Base-by-base conservation (phyloP, 2,113 vertebrate genomes). In the Oreochromis spilurus region DNA sequence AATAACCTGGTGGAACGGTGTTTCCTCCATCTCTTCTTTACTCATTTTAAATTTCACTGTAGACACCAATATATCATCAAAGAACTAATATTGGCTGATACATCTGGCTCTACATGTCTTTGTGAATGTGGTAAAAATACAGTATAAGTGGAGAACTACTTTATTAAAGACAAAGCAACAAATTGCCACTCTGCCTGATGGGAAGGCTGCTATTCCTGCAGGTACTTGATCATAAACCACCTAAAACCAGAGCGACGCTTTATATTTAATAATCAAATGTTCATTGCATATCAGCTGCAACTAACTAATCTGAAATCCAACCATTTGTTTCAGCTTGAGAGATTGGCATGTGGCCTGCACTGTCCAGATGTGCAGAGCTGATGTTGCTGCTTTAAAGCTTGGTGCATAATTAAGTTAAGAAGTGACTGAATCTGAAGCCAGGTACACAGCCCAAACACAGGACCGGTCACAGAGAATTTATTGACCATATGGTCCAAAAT, bases 351-450 rank as follows among this genome's bases (percentile, higher is more conserved):
- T 5, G 48, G 5, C 38, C 55, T 4, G 6, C 55, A 48, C 31
- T 8, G 17, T 81, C 83, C 91, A 93, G 91, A 89, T 92, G 86
- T 86, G 88, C 77, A 81, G 40, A 89, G 86, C 89, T 45, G 60
- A 83, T 81, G 54, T n/a, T 62, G 79, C 19, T 40, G 43, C 9
- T 55, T 26, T 21, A 81, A 79, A 83, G 55, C 38, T 67, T 81
- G 58, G 40, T 3, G 72, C 19, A 34, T 54, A 77, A 88, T 86
- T 9, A 79, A 79, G 26, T 70, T 55, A 58, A 62, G 58, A 62
- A 62, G 48, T 85, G 70, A 60, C 53, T 77, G 29, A 82, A 84
- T 84, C 19, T 86, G 58, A 85, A 26, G 26, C 67, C 21, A 50
- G 67, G 82, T 84, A 24, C 24, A 78, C 2, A 12, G 31, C 17